These are phyloP conservation scores for Micrasema longulum DNA, from an alignment of 1,140 invertebrate genomes.

Conservation along the genomic window DNA sequence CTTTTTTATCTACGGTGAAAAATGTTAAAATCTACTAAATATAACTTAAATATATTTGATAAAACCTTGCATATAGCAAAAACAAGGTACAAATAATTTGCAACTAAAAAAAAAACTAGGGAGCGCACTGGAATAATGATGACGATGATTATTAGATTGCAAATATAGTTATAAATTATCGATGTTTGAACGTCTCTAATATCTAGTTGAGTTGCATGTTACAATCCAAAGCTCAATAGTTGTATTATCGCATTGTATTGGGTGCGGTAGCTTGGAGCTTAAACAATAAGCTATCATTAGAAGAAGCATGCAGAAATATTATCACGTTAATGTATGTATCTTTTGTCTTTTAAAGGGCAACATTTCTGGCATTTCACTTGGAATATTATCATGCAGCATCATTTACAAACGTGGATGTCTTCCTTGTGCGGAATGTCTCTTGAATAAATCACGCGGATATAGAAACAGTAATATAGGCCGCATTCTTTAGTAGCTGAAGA, in stretches of 20 bases:
- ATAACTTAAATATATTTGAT: too few species aligned
- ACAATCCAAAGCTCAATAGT: too few species aligned
- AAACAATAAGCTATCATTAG: constrained; percentile 31
- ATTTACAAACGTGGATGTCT: constrained; percentile 30
- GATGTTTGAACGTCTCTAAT: too few species aligned
- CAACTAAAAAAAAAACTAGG: too few species aligned
- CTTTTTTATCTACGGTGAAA: too few species aligned
- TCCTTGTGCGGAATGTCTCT: constrained; percentile 5
- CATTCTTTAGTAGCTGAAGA: neutral
- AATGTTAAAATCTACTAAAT: too few species aligned
- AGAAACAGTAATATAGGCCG: neutral
- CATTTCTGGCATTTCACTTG: constrained; percentile 35
- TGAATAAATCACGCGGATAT: constrained; percentile 13
- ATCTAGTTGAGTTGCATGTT: too few species aligned
- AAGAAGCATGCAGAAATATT: constrained; percentile 24
- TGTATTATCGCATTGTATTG: neutral
- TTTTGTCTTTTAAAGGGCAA: constrained; percentile 45
- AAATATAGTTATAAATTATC: too few species aligned
- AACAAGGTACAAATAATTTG: too few species aligned
- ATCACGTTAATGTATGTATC: constrained; percentile 41
- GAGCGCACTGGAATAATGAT: too few species aligned
- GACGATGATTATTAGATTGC: too few species aligned
- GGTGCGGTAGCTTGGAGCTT: constrained; percentile 13
- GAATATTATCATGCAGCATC: constrained; percentile 25
- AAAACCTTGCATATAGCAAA: too few species aligned